A percentile compares a stretch with the other conserved stretches of the same genome.
These are phyloP conservation scores for Dendrophyllia cribrosa DNA, from an alignment of 64 coral and sea anemone genomes.

Conservation along the genomic window DNA sequence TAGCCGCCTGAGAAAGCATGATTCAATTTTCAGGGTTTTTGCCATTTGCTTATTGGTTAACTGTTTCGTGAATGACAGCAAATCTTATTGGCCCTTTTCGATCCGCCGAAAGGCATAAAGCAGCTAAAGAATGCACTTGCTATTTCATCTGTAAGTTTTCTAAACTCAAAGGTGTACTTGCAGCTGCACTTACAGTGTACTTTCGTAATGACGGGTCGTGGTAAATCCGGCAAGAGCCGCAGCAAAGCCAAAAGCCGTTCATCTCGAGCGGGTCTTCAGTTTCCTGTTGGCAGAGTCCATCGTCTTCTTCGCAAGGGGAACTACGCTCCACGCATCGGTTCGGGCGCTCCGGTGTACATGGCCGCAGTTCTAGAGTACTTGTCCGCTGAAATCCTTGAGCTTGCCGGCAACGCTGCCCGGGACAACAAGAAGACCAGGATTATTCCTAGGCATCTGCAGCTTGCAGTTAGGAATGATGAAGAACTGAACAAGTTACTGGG, in stretches of 20 bases:
- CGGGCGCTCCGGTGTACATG: slow-evolving; percentile 34
- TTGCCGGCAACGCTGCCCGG: slow-evolving; percentile 39
- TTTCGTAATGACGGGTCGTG: slow-evolving; percentile 12
- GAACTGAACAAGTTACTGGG: slow-evolving; percentile 48
- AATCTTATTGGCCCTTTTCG: slow-evolving; percentile 41
- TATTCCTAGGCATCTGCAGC: slow-evolving; percentile 36
- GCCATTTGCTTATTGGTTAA: not conserved
- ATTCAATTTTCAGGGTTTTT: not conserved
- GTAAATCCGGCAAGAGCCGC: slow-evolving; percentile 38
- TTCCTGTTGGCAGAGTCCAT: slow-evolving; percentile 48
- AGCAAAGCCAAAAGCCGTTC: slow-evolving; percentile 53
- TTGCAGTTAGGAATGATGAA: slow-evolving; percentile 44
- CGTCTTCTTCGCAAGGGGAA: slow-evolving; percentile 32
- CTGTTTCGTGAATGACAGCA: not conserved
- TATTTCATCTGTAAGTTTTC: not conserved
- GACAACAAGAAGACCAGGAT: slow-evolving; percentile 53
- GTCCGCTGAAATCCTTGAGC: slow-evolving; percentile 55
- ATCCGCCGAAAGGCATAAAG: slow-evolving; percentile 8
- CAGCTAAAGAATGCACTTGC: not conserved
- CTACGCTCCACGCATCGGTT: slow-evolving; percentile 31
- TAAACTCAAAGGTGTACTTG: too few species aligned
- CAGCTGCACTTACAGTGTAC: not conserved
- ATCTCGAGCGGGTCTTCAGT: slow-evolving; percentile 43
- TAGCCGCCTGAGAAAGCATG: slow-evolving; percentile 2
- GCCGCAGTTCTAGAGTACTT: slow-evolving; percentile 33